These are phyloP conservation scores for Acrocephalus kingi DNA, from an alignment of 2,113 vertebrate species.

Conservation along the genomic window DNA sequence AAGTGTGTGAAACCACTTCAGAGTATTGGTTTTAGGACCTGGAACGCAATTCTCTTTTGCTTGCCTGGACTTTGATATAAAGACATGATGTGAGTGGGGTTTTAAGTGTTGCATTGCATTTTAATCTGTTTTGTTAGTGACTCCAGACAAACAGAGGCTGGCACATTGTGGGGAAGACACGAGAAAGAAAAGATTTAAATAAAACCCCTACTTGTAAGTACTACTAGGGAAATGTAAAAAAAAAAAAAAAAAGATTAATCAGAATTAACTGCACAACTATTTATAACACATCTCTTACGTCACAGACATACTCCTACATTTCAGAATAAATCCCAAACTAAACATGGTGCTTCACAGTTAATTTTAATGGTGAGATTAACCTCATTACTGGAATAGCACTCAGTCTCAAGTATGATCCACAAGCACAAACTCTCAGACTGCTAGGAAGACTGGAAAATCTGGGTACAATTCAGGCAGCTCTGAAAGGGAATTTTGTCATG, in stretches of 20 bases:
- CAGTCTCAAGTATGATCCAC: background rate
- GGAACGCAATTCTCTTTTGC: background rate
- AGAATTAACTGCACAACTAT: background rate
- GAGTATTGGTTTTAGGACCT: background rate
- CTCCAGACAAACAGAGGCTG: background rate
- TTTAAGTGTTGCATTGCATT: background rate
- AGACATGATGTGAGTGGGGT: accelerated
- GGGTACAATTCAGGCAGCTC: background rate
- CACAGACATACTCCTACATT: background rate
- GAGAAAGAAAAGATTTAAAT: background rate
- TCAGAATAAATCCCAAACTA: background rate
- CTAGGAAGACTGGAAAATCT: background rate
- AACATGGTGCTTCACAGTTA: background rate
- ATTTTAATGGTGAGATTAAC: background rate
- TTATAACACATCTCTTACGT: background rate
- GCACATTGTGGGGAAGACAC: accelerated
- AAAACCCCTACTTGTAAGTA: background rate
- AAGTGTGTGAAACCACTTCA: background rate
- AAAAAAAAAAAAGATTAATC: background rate
- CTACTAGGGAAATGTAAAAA: background rate
- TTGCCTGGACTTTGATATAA: background rate
- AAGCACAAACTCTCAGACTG: background rate
- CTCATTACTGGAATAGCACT: background rate
- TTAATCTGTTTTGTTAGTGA: background rate
- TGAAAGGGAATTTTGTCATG: background rate